Base-by-base conservation (phyloP, 2,797 vertebrate species). In the Perodicticus potto region DNA sequence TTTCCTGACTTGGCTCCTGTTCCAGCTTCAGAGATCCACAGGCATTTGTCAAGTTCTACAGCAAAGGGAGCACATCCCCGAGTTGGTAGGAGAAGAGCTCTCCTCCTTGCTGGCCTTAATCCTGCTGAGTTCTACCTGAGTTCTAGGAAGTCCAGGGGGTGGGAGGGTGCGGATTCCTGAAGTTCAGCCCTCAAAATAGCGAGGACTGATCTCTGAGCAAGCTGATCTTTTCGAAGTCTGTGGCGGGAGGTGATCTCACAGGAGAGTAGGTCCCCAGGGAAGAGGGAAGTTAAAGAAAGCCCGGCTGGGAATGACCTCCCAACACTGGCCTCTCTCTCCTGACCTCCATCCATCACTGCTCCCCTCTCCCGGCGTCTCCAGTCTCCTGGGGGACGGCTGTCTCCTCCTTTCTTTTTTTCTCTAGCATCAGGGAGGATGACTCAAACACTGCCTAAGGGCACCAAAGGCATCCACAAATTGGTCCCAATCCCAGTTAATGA, bases 401-500 rank as follows among this genome's bases (percentile, higher is more conserved):
- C 97, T 97, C 97, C 86, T 94, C 94, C 88, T 97, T 95, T 96
- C 95, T 97, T 97, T 96, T 96, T 93, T 89, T 93, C 87, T 96
- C 89, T 89, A 97, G 77, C 91, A 97, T 90, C 80, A 76, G 86
- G 59, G 85, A 96, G 92, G 96, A 96, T 97, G 97, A 98, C 96
- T 97, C 96, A 96, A 95, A 83, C 32, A 53, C 84, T 92, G 97
- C 97, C 89, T 95, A 69, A 86, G 97, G 96, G 96, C 96, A 95
- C 94, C 86, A 83, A 90, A 97, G 94, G 77, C 93, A 63, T 96
- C 97, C 97, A 97, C 97, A 97, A 94, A 97, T 97, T 97, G 97
- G 96, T 96, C 96, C 96, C 96, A 96, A 96, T 96, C 94, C 97
- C 93, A 93, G 96, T 89, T 97, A 97, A 96, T 97, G 95, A 97